phyloP scores from a whole-genome alignment of 2,113 vertebrate genomes.

The Ellobius talpinus region DNA sequence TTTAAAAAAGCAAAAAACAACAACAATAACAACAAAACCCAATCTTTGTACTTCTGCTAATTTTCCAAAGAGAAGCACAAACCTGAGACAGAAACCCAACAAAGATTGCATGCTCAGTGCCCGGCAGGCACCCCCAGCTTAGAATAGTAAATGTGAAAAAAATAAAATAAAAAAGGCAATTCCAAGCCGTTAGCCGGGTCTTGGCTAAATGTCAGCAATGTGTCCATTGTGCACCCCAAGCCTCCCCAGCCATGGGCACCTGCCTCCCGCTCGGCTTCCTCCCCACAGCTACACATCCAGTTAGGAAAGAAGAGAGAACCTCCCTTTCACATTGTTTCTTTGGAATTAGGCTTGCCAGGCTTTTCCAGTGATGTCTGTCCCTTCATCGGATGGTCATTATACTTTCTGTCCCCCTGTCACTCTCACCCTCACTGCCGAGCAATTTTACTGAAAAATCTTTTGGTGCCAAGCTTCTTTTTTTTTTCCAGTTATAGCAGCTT shows the following conservation, averaged over 20 bases:
- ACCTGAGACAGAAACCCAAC: slow-evolving; percentile 42
- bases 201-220: slow-evolving; percentile 45
- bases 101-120: slow-evolving; percentile 61
- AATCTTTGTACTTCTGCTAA: slow-evolving; percentile 6
- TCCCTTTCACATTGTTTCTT: slow-evolving; percentile 44
- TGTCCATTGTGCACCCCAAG: not conserved
- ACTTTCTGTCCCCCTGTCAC: not conserved
- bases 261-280: not conserved
- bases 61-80: slow-evolving; percentile 57
- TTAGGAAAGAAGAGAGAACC: not conserved
- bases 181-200: slow-evolving; percentile 54
- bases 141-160: slow-evolving; percentile 59
- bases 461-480: not conserved
- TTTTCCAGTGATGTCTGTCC: slow-evolving; percentile 47
- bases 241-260: not conserved
- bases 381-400: slow-evolving; percentile 58
- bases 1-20: too few relatives aligned
- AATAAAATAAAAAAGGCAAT: slow-evolving; percentile 62
- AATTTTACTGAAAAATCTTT: slow-evolving; percentile 72
- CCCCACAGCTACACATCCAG: slow-evolving; percentile 48
- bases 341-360: slow-evolving; percentile 52
- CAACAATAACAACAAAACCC: not conserved
- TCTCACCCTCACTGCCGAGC: not conserved
- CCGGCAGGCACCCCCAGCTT: slow-evolving; percentile 57
- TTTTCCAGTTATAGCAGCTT: slow-evolving; percentile 36